These are phyloP conservation scores for Dugesia japonica DNA, from an alignment of 2,888 invertebrate species.

Conservation along the genomic window DNA sequence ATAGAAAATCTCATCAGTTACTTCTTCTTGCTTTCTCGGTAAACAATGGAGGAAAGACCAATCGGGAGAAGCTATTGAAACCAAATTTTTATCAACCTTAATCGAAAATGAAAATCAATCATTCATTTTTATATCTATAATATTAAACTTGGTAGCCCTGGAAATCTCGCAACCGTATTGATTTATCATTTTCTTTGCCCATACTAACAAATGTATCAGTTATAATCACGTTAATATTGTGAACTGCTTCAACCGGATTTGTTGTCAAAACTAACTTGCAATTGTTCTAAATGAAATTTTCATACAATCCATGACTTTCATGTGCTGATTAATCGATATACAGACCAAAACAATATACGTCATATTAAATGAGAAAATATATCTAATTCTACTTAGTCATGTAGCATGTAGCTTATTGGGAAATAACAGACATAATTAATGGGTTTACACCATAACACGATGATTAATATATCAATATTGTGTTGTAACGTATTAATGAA, in stretches of 20 bases:
- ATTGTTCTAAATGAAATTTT: slow-evolving; percentile 1
- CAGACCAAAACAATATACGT: too few species aligned
- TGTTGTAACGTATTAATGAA: neutral
- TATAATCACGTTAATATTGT: slow-evolving; percentile 39
- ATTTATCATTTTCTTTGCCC: slow-evolving; percentile 40
- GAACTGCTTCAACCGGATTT: slow-evolving; percentile 40
- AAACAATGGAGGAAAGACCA: slow-evolving; percentile 41
- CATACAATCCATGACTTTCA: too few species aligned
- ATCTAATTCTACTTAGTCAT: too few species aligned
- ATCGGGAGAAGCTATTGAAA: slow-evolving; percentile 34
- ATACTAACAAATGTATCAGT: slow-evolving; percentile 42
- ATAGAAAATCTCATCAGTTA: slow-evolving; percentile 40
- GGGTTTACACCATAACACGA: too few species aligned
- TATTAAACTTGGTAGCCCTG: slow-evolving; percentile 38
- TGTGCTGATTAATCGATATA: too few species aligned
- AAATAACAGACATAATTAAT: too few species aligned
- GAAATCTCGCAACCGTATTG: slow-evolving; percentile 38
- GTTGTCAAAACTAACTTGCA: slow-evolving; percentile 37
- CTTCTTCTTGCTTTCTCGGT: slow-evolving; percentile 40
- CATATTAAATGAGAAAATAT: too few species aligned
- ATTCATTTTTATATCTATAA: too few species aligned
- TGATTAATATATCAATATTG: too few species aligned
- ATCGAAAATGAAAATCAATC: too few species aligned
- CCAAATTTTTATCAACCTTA: neutral
- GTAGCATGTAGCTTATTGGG: too few species aligned